A percentile compares a stretch with the other conserved stretches of the same genome.
phyloP scores from a whole-genome alignment of 1,140 invertebrate species.

The Neotoxoptera formosana region DNA sequence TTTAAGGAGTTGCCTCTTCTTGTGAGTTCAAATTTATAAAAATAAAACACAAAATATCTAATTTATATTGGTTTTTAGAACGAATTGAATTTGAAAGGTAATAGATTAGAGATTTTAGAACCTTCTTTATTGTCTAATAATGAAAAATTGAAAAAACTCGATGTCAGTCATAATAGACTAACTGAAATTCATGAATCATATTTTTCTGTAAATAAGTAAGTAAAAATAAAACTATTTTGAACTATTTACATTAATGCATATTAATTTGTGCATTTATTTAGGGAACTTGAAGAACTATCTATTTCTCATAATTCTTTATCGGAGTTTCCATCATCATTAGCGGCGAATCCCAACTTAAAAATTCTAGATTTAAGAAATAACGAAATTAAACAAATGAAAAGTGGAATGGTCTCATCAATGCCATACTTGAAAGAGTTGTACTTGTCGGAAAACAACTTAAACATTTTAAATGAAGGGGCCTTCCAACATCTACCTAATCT shows the following conservation, averaged over 20 bases:
- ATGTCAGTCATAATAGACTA: conserved; percentile 80
- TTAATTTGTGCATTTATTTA: conserved; percentile 61
- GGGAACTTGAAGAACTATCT: conserved; percentile 76
- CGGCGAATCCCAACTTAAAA: conserved; percentile 72
- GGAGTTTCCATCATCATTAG: conserved; percentile 75
- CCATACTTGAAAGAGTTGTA: conserved; percentile 73
- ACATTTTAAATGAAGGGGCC: conserved; percentile 73
- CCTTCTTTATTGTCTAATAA: conserved; percentile 74
- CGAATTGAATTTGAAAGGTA: conserved; percentile 77
- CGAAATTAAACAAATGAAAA: conserved; percentile 65
- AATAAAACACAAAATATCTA: background rate
- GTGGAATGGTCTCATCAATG: conserved; percentile 69
- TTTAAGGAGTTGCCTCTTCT: conserved; percentile 64
- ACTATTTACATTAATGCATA: background rate
- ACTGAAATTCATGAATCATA: conserved; percentile 72
- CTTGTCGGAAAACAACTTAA: conserved; percentile 78
- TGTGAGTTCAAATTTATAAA: conserved; percentile 41
- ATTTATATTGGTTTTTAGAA: conserved; percentile 46
- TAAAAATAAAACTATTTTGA: background rate
- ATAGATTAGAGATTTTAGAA: conserved; percentile 76
- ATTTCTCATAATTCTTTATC: conserved; percentile 80
- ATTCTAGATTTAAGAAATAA: conserved; percentile 82
- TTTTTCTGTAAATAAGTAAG: conserved; percentile 70
- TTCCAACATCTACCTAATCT: conserved; percentile 77
- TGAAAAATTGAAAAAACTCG: conserved; percentile 71